Evolutionary conservation across 2,888 invertebrate genomes (phyloP).

Genomic region (Pseudococcus jackbeardsleyi): DNA sequence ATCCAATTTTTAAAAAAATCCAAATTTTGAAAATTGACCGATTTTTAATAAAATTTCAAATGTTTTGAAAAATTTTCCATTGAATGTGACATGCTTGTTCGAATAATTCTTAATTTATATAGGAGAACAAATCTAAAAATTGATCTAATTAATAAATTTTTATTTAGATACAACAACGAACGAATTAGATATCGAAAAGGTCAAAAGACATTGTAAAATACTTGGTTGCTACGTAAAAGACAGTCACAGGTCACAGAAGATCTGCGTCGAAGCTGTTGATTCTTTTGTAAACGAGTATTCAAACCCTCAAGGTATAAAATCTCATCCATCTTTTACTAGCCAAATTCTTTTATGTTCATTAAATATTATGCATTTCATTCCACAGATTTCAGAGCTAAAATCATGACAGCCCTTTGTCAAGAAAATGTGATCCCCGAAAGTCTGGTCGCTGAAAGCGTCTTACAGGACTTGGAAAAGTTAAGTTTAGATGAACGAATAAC

Average conservation of each 20-base stretch:
- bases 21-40: no score
- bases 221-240: slow-evolving; percentile 61
- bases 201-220: slow-evolving; percentile 61
- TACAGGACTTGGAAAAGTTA: slow-evolving; percentile 42
- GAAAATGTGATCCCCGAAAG: slow-evolving; percentile 55
- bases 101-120: no score
- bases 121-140: neutral
- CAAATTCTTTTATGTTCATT: neutral
- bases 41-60: no score
- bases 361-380: neutral
- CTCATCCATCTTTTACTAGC: neutral
- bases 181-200: slow-evolving; percentile 50
- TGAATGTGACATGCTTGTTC: no score
- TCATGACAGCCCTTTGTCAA: slow-evolving; percentile 31
- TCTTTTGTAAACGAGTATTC: slow-evolving; percentile 40
- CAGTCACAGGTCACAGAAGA: slow-evolving; percentile 42
- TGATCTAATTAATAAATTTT: neutral
- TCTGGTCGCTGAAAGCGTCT: neutral
- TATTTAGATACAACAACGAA: slow-evolving; percentile 8
- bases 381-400: slow-evolving; percentile 35
- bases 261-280: slow-evolving; percentile 59
- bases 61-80: no score
- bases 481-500: slow-evolving; percentile 53
- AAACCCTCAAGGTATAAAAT: slow-evolving; percentile 57
- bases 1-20: no score